Conservation (phyloP, 2,888 invertebrate species). For the Dasysyrphus tricinctus region DNA sequence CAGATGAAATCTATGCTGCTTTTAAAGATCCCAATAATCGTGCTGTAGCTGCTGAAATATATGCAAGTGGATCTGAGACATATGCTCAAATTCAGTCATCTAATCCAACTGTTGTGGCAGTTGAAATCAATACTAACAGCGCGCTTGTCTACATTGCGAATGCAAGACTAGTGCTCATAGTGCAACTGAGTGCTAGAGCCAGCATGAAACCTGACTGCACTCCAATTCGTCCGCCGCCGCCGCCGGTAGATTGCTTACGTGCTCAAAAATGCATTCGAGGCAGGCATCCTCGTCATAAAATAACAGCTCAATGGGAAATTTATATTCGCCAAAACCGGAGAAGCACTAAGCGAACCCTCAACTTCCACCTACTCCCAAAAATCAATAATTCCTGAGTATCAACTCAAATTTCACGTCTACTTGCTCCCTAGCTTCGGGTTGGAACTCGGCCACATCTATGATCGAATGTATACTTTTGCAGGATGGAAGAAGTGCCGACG, state of each 20-base stretch:
- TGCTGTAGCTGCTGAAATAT: no score
- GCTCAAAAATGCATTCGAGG: conserved; percentile 85
- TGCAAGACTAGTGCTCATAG: no score
- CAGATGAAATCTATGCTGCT: conserved; percentile 95
- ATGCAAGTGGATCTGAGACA: no score
- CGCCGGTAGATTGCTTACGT: conserved; percentile 86
- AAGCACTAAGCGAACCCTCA: conserved; percentile 95
- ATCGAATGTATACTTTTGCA: conserved; percentile 79
- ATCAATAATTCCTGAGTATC: conserved; percentile 77
- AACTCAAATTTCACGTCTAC: conserved; percentile 81
- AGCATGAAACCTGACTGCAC: conserved; percentile 68
- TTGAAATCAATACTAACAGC: no score
- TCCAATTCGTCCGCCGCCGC: conserved; percentile 84
- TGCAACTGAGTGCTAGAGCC: no score
- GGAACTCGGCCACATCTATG: conserved; percentile 83
- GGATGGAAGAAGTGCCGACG: conserved; percentile 77
- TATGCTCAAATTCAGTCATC: no score
- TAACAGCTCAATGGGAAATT: conserved; percentile 88
- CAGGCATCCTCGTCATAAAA: conserved; percentile 86
- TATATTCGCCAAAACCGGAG: conserved; percentile 95
- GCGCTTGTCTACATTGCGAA: no score
- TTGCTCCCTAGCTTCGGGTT: conserved; percentile 77
- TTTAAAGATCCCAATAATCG: no score
- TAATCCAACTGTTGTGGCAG: no score
- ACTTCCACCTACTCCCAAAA: conserved; percentile 90